Conservation (phyloP, 2,888 invertebrate genomes). For the Meandrusa payeni region DNA sequence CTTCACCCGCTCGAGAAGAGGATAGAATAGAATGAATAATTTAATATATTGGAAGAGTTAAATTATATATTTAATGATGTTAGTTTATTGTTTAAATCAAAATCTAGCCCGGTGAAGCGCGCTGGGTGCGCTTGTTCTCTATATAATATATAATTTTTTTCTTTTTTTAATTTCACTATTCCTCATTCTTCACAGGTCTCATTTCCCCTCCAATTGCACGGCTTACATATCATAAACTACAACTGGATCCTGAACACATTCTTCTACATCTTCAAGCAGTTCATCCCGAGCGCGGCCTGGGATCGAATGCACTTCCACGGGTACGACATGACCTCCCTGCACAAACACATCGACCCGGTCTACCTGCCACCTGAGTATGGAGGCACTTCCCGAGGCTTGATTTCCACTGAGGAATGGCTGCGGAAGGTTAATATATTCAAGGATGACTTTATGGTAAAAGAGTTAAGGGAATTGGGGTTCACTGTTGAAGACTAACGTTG, state of each 20-base stretch:
- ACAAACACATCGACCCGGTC: constrained; percentile 56
- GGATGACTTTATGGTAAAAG: constrained; percentile 79
- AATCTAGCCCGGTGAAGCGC: no score
- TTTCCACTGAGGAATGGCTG: constrained; percentile 83
- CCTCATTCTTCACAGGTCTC: constrained; percentile 78
- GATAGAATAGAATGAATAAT: no score
- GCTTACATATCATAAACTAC: constrained; percentile 88
- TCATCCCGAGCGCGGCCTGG: constrained; percentile 84
- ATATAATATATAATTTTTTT: no score
- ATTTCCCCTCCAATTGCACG: constrained; percentile 86
- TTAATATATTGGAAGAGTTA: no score
- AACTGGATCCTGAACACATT: constrained; percentile 89
- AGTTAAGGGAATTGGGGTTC: constrained; percentile 83
- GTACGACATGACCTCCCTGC: constrained; percentile 57
- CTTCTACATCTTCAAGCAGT: constrained; percentile 88
- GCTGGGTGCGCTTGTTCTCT: no score
- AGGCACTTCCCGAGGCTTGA: constrained; percentile 75
- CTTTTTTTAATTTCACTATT: no score
- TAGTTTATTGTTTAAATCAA: no score
- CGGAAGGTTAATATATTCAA: constrained; percentile 73
- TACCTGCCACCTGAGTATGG: constrained; percentile 64
- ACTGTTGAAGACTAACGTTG: constrained; percentile 38
- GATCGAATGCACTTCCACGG: constrained; percentile 71
- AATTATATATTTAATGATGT: no score
- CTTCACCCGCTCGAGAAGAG: no score